Conservation (phyloP, 2,113 vertebrate species). For the Empidonax alnorum region DNA sequence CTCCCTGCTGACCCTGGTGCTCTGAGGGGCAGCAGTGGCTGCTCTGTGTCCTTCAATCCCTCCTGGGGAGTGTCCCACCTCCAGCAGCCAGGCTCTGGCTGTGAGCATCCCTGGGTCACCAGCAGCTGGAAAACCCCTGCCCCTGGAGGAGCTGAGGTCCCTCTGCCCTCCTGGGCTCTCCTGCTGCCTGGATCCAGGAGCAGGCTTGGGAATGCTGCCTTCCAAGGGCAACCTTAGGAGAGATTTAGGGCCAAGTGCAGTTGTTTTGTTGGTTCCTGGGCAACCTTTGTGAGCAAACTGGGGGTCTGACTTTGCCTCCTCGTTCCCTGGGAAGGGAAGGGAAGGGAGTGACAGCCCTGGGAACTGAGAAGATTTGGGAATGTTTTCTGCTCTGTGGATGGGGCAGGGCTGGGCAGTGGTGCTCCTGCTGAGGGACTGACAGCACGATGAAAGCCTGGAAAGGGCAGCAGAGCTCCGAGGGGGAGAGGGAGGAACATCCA, state of each 20-base stretch:
- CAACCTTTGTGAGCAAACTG: background rate
- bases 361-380: background rate
- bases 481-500: constrained; percentile 24
- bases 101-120: background rate
- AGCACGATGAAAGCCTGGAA: background rate
- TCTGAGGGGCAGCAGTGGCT: background rate
- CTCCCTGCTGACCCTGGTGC: background rate
- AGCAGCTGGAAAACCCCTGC: background rate
- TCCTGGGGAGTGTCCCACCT: background rate
- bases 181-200: background rate
- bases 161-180: background rate
- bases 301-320: background rate
- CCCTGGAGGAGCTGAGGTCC: background rate
- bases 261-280: background rate
- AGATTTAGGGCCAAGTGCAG: background rate
- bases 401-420: background rate
- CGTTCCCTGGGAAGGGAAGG: background rate
- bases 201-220: background rate
- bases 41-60: background rate
- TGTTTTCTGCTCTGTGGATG: background rate
- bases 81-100: background rate
- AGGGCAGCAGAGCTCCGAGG: background rate
- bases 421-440: background rate
- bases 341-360: background rate
- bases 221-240: background rate